Conservation (phyloP, 2,797 vertebrate species). For the Ctenopoma kingsleyae region DNA sequence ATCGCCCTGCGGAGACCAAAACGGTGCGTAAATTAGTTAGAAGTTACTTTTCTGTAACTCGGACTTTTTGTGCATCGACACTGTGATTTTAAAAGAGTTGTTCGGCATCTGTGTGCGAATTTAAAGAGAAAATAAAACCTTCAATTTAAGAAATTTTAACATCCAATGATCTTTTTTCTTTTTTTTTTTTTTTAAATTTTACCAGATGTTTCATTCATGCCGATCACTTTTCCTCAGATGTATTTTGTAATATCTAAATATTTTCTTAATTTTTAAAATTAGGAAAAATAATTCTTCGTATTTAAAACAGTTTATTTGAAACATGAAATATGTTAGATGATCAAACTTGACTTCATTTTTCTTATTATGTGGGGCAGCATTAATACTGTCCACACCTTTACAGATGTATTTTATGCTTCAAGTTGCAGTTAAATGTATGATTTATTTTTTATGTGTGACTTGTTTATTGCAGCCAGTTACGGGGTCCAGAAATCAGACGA, state of each 20-base stretch:
- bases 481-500: slow-evolving; percentile 90
- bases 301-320: too few relatives aligned
- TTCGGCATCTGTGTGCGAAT: neutral
- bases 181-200: neutral
- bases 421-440: too few relatives aligned
- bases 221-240: neutral
- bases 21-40: slow-evolving; percentile 90
- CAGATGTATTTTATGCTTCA: too few relatives aligned
- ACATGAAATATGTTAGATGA: too few relatives aligned
- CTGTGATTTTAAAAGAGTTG: neutral
- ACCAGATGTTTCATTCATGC: neutral
- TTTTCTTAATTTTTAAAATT: too few relatives aligned
- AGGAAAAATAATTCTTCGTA: too few relatives aligned
- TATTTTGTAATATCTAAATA: too few relatives aligned
- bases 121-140: neutral
- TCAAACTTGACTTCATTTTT: too few relatives aligned
- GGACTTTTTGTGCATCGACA: neutral
- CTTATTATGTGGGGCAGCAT: too few relatives aligned
- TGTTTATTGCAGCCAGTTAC: slow-evolving; percentile 83
- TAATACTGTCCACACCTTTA: too few relatives aligned
- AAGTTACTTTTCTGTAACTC: neutral
- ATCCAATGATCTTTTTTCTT: neutral
- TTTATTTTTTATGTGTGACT: neutral
- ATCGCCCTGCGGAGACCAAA: slow-evolving; percentile 88
- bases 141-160: too few relatives aligned